phyloP scores from a whole-genome alignment of 2,113 vertebrate species.

The Hydrochoerus hydrochaeris region DNA sequence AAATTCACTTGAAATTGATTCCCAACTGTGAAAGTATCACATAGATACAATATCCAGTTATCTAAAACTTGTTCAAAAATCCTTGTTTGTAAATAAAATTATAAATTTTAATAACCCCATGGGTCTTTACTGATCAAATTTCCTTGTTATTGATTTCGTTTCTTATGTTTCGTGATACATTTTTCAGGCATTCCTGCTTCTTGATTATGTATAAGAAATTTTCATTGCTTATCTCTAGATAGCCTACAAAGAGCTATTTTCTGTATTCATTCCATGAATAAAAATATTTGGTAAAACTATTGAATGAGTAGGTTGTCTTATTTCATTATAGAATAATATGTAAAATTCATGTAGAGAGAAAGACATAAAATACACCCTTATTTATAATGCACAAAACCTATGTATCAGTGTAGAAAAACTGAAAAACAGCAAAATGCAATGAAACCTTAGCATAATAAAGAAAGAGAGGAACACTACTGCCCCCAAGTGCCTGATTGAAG shows the following conservation, averaged over 20 bases:
- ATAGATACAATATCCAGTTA: not conserved
- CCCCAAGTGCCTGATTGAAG: slow-evolving; percentile 56
- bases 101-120: not conserved
- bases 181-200: not conserved
- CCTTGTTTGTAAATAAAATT: not conserved
- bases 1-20: not conserved
- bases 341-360: not conserved
- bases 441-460: not conserved
- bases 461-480: slow-evolving; percentile 64
- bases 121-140: not conserved
- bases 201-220: not conserved
- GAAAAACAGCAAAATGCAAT: not conserved
- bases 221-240: not conserved
- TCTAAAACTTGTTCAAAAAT: not conserved
- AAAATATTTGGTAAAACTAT: slow-evolving; percentile 25
- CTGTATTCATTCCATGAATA: not conserved
- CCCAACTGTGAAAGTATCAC: not conserved
- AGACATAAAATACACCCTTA: not conserved
- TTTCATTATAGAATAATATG: not conserved
- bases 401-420: not conserved
- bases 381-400: not conserved
- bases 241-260: not conserved
- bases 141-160: not conserved
- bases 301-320: not conserved
- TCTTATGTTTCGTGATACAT: not conserved